These are phyloP conservation scores for Troglohyphantes excavatus DNA, from an alignment of 2,888 invertebrate species.

Conservation along the genomic window DNA sequence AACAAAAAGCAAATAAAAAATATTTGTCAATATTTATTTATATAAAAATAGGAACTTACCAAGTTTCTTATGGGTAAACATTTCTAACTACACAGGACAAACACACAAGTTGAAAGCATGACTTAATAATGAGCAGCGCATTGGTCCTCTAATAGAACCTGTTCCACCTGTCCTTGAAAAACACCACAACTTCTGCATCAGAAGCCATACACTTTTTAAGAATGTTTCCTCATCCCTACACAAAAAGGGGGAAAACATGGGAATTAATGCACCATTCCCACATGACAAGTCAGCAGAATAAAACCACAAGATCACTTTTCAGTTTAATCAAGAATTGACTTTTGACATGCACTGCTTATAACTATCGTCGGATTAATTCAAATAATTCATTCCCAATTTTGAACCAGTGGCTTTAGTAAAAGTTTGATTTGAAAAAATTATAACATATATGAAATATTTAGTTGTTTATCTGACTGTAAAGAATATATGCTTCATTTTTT, in stretches of 20 bases:
- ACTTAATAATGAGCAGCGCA: slow-evolving; percentile 41
- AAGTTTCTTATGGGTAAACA: slow-evolving; percentile 64
- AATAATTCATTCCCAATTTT: too few species aligned
- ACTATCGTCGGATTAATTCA: too few species aligned
- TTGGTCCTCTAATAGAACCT: slow-evolving; percentile 44
- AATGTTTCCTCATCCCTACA: slow-evolving; percentile 69
- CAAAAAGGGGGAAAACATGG: slow-evolving; percentile 23
- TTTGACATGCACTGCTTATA: too few species aligned
- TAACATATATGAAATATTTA: too few species aligned
- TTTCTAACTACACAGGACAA: slow-evolving; percentile 56
- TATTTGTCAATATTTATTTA: neutral
- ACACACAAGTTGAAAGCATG: slow-evolving; percentile 47
- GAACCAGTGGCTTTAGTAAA: too few species aligned
- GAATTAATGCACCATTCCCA: neutral
- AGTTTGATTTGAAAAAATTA: too few species aligned
- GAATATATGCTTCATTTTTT: too few species aligned
- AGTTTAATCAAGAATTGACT: too few species aligned
- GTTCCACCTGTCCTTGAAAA: slow-evolving; percentile 71
- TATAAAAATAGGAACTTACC: slow-evolving; percentile 37
- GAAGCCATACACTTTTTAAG: slow-evolving; percentile 41
- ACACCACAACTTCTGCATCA: slow-evolving; percentile 46
- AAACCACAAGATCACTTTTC: slow-evolving; percentile 28
- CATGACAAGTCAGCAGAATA: slow-evolving; percentile 8
- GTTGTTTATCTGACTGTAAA: too few species aligned
- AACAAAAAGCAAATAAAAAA: neutral